A percentile compares a stretch with the other conserved stretches of the same genome.
Evolutionary conservation across 2,113 vertebrate genomes (phyloP).

Genomic region (Chrysochloris asiatica): DNA sequence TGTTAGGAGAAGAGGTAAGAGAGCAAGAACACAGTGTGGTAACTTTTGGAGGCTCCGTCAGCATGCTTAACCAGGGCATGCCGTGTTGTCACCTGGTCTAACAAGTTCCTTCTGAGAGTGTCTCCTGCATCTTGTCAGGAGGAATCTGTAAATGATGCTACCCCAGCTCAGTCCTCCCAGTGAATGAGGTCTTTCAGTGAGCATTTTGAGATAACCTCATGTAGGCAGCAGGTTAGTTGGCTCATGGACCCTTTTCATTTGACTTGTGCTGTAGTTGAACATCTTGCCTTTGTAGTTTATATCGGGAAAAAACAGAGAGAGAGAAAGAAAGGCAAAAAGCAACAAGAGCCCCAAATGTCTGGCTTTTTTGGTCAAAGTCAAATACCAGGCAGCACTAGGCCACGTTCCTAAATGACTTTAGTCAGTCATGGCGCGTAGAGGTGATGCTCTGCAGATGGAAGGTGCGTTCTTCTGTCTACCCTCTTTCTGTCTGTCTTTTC

Average conservation of each 20-base stretch:
- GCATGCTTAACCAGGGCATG: background rate
- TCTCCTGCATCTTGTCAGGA: no score
- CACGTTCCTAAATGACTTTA: background rate
- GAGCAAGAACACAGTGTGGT: background rate
- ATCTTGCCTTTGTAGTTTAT: background rate
- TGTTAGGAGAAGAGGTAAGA: no score
- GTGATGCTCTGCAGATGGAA: background rate
- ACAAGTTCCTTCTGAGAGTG: background rate
- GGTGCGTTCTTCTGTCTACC: background rate
- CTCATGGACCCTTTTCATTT: constrained; percentile 8
- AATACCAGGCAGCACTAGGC: background rate
- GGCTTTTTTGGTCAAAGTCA: no score
- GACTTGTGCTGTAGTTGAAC: background rate
- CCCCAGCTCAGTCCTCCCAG: background rate
- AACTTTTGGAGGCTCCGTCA: background rate
- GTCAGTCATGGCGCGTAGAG: background rate
- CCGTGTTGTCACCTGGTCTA: no score
- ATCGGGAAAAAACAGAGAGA: constrained; percentile 1
- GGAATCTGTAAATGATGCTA: background rate
- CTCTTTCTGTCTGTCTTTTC: background rate
- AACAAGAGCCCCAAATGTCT: no score
- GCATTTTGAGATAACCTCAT: background rate
- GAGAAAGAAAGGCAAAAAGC: no score
- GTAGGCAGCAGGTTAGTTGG: background rate
- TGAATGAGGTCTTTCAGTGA: background rate